Base-by-base conservation (phyloP, 2,113 vertebrate genomes). In the Carettochelys insculpta region DNA sequence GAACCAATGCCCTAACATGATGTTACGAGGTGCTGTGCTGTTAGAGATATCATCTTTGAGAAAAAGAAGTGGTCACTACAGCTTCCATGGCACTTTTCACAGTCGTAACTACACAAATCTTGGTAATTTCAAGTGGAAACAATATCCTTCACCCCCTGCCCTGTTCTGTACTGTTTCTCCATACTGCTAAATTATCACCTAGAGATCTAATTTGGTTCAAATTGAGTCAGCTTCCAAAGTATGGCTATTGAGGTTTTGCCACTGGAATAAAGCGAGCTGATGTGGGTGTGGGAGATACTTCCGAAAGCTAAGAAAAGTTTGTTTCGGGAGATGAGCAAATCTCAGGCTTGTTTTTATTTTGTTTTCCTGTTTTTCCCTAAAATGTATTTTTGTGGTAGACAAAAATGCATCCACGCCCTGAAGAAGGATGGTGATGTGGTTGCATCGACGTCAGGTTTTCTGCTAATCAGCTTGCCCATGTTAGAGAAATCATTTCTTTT, bases 281-380 rank as follows among this genome's bases (percentile, higher is more conserved):
- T 92, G 76, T 94, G 94, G 88, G 91, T 90, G 90, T 94, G 90
- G 87, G 45, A 45, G 76, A 89, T 45, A 56, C 6, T 47, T 93
- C 61, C 34, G 89, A 76, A 88, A 93, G 78, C 92, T 92, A 90
- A 86, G 41, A 24, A 76, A 93, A 82, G 12, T 85, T 92, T 90
- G 87, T 71, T 82, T 90, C 92, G 27, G 51, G n/a, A 92, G 61
- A 87, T 84, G 11, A 81, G 14, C 76, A 87, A 92, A 96, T 82
- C 48, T 90, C 83, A 90, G 83, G n/a, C 41, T 78, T 80, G 75
- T 86, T 87, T 85, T 90, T 89, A 85, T 90, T 68, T 85, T 85
- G 3, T 51, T 90, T 91, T 90, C 56, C 34, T 90, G 6, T 81
- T 45, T 58, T 34, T 3, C 50, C 43, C 75, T 92, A 41, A 82